phyloP scores from a whole-genome alignment of 2,888 invertebrate genomes.

The Andrena camellia region DNA sequence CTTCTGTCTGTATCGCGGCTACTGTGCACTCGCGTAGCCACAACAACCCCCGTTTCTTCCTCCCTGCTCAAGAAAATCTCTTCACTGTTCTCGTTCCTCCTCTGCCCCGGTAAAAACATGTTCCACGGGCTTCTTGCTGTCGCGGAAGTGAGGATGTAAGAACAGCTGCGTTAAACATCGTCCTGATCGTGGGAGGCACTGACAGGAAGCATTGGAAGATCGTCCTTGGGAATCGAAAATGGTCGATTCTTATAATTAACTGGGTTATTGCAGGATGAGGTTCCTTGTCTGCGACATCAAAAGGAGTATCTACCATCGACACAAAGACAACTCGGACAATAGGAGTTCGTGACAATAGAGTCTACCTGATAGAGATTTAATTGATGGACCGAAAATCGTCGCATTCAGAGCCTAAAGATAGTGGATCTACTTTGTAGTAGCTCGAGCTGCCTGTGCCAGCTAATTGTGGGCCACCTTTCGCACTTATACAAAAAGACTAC shows the following conservation, averaged over 20 bases:
- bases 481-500: background rate
- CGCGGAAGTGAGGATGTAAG: background rate
- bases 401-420: background rate
- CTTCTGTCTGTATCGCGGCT: conserved; percentile 30
- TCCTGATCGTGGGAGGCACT: background rate
- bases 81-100: conserved; percentile 6
- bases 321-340: conserved; percentile 6
- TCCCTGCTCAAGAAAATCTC: conserved; percentile 28
- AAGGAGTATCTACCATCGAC: background rate
- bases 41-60: conserved; percentile 27
- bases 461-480: background rate
- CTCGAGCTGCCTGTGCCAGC: background rate
- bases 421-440: background rate
- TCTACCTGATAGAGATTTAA: no score
- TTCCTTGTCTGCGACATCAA: background rate
- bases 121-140: conserved; percentile 12
- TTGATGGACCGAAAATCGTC: background rate
- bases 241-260: background rate
- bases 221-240: background rate
- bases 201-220: background rate
- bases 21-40: conserved; percentile 25
- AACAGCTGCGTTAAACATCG: conserved; percentile 2
- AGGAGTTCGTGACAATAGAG: background rate
- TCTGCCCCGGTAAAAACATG: conserved; percentile 15
- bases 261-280: background rate